Base-by-base conservation (phyloP, 53 echinoderm and acorn worm genomes). In the Temnopleurus reevesii region DNA sequence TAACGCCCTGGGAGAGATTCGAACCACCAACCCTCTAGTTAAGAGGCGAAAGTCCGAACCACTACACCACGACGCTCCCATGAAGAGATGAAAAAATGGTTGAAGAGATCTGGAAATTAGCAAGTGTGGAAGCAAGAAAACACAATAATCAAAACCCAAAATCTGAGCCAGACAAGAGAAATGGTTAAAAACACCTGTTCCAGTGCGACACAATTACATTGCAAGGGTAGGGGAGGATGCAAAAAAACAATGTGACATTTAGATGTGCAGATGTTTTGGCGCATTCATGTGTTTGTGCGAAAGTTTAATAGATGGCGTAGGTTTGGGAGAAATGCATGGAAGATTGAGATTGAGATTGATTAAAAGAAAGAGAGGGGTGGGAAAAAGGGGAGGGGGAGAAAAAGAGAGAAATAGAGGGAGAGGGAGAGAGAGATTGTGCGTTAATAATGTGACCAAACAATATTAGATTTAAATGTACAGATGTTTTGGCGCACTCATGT, bases 211-310 rank as follows among this genome's bases (percentile, higher is more conserved):
- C 71, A 71, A 71, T 71, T 71, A 71, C 71, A 38, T 36, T 21
- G 41, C 41, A 41, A 2, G 21, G 38, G n/a, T n/a, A n/a, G n/a
- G 8, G 36, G 9, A 7, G 71, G 19, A 41, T 71, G 71, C 41
- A 41, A 71, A n/a, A 41, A 71, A 71, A 71, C 71, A 71, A 38
- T 71, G 71, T 41, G 71, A 71, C 71, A 71, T 71, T 71, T 41
- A 1, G 36, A 38, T 38, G 71, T 6, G 19, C 71, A 71, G 71
- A 36, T 71, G 71, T 41, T 6, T n/a, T 1, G 4, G n/a, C 36
- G 36, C 36, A 71, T 71, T 71, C 71, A 71, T 71, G 71, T 38
- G 71, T 71, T 71, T 38, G n/a, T n/a, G n/a, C n/a, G n/a, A n/a
- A n/a, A n/a, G n/a, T n/a, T n/a, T n/a, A n/a, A n/a, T n/a, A n/a